Base-by-base conservation (phyloP, 2,888 invertebrate species). In the Congeria kusceri region DNA sequence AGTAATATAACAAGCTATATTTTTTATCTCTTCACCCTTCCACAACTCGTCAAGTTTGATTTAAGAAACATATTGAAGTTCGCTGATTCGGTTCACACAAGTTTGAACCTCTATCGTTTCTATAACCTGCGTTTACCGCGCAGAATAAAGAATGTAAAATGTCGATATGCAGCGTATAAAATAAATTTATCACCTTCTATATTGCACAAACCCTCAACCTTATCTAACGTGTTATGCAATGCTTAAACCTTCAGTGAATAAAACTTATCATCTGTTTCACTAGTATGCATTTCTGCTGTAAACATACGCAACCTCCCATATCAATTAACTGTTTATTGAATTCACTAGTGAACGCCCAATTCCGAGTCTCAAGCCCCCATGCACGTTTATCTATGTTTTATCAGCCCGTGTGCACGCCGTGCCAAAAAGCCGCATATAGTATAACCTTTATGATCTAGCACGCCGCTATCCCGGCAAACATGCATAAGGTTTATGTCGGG, bases 381-480 rank as follows among this genome's bases (percentile, higher is more conserved):
- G 76, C 80, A 80, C 72, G 80, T 80, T 80, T 80, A 76, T 80
- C 80, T 80, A 63, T 57, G 46, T 72, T 67, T 63, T 76, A 80
- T 80, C 80, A 76, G 66, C 64, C 66, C 76, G 64, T 76, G 72
- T 80, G 76, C 80, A 80, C 61, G 59, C 71, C 23, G 71, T 76
- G 80, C 80, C 80, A 80, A 76, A 80, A 80, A 80, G 80, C 77
- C 80, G 70, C 76, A 77, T 80, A 80, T 80, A 80, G 80, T 77
- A 74, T 80, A 77, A 77, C 80, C 80, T 64, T 65, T 61, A 63
- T 80, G 80, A 77, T 77, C 80, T 63, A 74, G 46, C 62, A 62
- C 68, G 53, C 64, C 70, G 73, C 73, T 49, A 65, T 72, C 77
- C 69, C 63, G 69, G 73, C 77, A 77, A 62, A 73, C 80, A 77